These are phyloP conservation scores for Pardosa pseudoannulata DNA, from an alignment of 2,888 invertebrate species.

Conservation along the genomic window DNA sequence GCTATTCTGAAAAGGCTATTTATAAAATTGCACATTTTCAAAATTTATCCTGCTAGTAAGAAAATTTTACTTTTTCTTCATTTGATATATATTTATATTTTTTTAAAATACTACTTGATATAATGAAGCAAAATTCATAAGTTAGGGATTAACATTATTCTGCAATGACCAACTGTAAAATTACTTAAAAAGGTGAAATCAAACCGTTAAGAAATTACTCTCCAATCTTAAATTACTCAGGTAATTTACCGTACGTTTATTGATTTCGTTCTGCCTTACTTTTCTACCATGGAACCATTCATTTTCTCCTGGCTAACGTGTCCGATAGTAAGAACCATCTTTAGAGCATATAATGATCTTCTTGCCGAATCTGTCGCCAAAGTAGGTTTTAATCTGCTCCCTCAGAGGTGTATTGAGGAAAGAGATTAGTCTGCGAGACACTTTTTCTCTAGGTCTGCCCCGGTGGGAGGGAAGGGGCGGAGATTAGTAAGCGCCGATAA, in stretches of 20 bases:
- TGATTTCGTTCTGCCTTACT: constrained; percentile 22
- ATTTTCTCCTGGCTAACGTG: background rate
- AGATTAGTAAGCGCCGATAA: background rate
- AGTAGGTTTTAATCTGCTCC: constrained; percentile 17
- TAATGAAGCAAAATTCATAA: too few relatives aligned
- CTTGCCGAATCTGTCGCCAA: background rate
- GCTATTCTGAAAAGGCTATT: too few relatives aligned
- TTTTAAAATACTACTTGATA: too few relatives aligned
- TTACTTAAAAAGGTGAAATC: too few relatives aligned
- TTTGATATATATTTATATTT: too few relatives aligned
- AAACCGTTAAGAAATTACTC: background rate
- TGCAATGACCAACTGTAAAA: too few relatives aligned
- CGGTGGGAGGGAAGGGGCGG: background rate
- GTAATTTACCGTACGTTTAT: constrained; percentile 34
- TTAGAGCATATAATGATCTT: constrained; percentile 25
- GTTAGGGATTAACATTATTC: too few relatives aligned
- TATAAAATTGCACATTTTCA: too few relatives aligned
- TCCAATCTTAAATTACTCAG: constrained; percentile 1
- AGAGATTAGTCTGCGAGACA: background rate
- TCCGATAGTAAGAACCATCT: background rate
- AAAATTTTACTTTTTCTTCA: too few relatives aligned
- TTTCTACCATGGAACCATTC: background rate
- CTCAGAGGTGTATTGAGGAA: background rate
- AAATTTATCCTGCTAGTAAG: too few relatives aligned
- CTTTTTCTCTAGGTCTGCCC: background rate